Evolutionary conservation across 2,797 vertebrate genomes (phyloP).

Genomic region (Eulemur rubriventer): DNA sequence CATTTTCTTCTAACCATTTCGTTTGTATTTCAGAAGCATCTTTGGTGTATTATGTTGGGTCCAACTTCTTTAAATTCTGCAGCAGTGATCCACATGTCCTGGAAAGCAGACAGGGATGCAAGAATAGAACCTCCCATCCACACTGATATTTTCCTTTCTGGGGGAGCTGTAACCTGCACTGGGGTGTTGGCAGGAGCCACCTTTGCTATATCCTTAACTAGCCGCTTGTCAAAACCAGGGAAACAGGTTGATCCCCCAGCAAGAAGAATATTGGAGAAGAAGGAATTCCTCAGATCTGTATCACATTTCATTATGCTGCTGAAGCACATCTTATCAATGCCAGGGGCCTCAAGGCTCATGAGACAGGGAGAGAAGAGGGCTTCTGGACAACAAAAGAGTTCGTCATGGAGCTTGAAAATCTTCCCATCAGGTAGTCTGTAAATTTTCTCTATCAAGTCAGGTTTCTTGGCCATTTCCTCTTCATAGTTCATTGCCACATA

Average conservation of each 20-base stretch:
- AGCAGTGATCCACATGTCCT: constrained; percentile 74
- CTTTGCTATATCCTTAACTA: constrained; percentile 74
- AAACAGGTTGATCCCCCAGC: constrained; percentile 79
- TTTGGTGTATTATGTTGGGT: constrained; percentile 73
- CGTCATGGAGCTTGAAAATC: constrained; percentile 68
- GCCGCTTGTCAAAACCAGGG: constrained; percentile 70
- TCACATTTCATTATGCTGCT: constrained; percentile 76
- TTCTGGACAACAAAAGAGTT: constrained; percentile 81
- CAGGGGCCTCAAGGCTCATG: constrained; percentile 69
- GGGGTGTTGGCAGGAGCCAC: constrained; percentile 59
- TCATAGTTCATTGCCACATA: constrained; percentile 71
- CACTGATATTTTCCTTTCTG: constrained; percentile 67
- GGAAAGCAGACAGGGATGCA: constrained; percentile 74
- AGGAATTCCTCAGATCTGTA: constrained; percentile 68
- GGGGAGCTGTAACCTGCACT: constrained; percentile 69
- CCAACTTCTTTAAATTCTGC: constrained; percentile 76
- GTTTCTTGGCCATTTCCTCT: constrained; percentile 70
- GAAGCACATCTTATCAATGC: constrained; percentile 76
- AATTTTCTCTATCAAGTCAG: constrained; percentile 50
- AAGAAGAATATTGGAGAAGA: constrained; percentile 77
- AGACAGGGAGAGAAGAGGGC: constrained; percentile 72
- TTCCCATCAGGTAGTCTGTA: constrained; percentile 79
- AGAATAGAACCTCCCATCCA: constrained; percentile 82
- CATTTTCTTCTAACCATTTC: constrained; percentile 43
- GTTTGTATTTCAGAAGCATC: constrained; percentile 72